These are phyloP conservation scores for Ellobius talpinus DNA, from an alignment of 2,113 vertebrate species.

Conservation along the genomic window DNA sequence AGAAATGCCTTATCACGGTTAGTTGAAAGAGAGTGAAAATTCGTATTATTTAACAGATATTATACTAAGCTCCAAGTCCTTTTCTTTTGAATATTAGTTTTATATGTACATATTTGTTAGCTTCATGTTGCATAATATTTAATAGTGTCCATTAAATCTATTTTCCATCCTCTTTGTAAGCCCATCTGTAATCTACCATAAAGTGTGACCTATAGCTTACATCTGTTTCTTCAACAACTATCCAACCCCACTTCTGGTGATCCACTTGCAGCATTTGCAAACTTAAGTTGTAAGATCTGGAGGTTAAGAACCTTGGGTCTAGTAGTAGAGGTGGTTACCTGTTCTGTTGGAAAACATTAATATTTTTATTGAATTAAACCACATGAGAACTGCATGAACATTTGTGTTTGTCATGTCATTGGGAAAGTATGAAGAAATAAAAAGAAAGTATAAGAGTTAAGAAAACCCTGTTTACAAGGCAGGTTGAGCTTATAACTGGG, in stretches of 20 bases:
- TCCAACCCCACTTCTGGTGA: neutral
- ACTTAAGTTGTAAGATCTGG: neutral
- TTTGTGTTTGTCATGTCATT: neutral
- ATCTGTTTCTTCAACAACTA: neutral
- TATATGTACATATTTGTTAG: neutral
- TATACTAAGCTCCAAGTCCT: neutral
- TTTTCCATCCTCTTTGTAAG: neutral
- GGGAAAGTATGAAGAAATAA: neutral
- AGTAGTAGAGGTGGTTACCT: neutral
- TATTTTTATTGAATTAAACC: neutral
- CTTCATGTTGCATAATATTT: neutral
- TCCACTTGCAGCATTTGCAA: neutral
- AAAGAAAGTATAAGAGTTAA: neutral
- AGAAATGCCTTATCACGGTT: constrained; percentile 1
- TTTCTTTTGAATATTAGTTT: constrained; percentile 15
- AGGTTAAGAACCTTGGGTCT: neutral
- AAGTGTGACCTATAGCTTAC: neutral
- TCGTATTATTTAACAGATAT: neutral
- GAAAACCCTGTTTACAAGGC: neutral
- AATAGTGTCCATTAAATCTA: neutral
- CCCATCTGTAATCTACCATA: neutral
- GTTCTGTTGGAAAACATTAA: neutral
- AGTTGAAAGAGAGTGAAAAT: neutral
- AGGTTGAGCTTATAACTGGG: neutral
- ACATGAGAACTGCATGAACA: neutral